Evolutionary conservation across 2,888 invertebrate species (phyloP).

Genomic region (Drosophila fungiperda): DNA sequence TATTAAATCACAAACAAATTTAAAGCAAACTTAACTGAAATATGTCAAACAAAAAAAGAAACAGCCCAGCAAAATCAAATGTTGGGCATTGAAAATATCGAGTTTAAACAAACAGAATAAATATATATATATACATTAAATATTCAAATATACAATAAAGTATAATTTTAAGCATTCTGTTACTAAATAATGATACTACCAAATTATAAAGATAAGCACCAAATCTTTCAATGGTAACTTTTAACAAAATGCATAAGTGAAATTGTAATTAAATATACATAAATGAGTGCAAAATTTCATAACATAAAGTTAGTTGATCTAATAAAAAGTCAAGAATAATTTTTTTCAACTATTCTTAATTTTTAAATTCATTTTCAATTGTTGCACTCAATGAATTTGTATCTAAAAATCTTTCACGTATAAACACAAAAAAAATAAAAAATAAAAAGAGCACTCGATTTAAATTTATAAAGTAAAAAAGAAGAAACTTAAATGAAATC

Average conservation of each 20-base stretch:
- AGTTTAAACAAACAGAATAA: conserved; percentile 29
- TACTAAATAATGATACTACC: conserved; percentile 34
- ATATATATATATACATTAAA: conserved; percentile 8
- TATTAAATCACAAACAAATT: conserved; percentile 1
- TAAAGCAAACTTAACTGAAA: conserved; percentile 14
- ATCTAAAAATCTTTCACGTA: conserved; percentile 17
- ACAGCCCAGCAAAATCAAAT: conserved; percentile 36
- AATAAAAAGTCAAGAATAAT: conserved; percentile 24
- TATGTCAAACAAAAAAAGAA: conserved; percentile 21
- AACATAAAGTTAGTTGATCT: conserved; percentile 15
- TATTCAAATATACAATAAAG: conserved; percentile 15
- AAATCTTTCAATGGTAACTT: conserved; percentile 32
- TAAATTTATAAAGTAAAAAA: conserved; percentile 16
- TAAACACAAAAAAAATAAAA: background rate
- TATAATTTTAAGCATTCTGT: conserved; percentile 51
- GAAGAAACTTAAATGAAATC: conserved; percentile 32
- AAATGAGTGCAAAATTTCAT: conserved; percentile 17
- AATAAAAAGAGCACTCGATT: conserved; percentile 18
- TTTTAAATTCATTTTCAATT: conserved; percentile 31
- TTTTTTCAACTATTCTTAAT: conserved; percentile 30
- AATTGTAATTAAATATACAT: conserved; percentile 8
- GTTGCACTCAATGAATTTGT: conserved; percentile 46
- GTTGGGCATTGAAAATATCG: conserved; percentile 36
- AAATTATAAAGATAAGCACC: conserved; percentile 20
- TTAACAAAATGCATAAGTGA: conserved; percentile 15